phyloP scores from a whole-genome alignment of 2,113 vertebrate genomes.

The Corythoichthys intestinalis region DNA sequence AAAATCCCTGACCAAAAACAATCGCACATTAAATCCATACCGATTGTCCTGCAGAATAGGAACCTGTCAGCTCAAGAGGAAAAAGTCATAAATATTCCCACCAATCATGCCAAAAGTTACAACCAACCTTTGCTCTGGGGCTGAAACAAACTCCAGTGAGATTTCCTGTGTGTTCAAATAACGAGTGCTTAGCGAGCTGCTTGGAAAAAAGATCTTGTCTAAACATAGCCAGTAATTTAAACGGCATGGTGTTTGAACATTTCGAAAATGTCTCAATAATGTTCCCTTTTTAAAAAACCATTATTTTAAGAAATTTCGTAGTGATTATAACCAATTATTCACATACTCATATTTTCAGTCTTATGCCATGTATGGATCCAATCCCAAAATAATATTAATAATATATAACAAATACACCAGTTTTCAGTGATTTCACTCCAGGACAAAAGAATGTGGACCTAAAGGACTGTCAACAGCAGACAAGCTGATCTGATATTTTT shows the following conservation, averaged over 20 bases:
- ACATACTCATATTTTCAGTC: not conserved
- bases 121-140: not conserved
- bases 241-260: not conserved
- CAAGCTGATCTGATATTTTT: too few relatives aligned
- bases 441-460: not conserved
- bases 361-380: not conserved
- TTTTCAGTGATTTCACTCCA: not conserved
- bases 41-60: not conserved
- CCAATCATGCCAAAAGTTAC: not conserved
- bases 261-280: not conserved
- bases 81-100: not conserved
- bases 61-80: not conserved
- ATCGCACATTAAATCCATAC: constrained; percentile 2
- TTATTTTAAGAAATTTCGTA: not conserved
- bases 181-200: not conserved
- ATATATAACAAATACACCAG: not conserved
- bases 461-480: too few relatives aligned
- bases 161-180: not conserved
- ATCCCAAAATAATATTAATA: not conserved
- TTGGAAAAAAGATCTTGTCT: not conserved
- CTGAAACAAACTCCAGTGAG: not conserved
- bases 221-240: not conserved
- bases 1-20: not conserved
- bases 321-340: not conserved
- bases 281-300: not conserved